These are phyloP conservation scores for Pseudococcus jackbeardsleyi DNA, from an alignment of 2,888 invertebrate genomes.

Conservation along the genomic window DNA sequence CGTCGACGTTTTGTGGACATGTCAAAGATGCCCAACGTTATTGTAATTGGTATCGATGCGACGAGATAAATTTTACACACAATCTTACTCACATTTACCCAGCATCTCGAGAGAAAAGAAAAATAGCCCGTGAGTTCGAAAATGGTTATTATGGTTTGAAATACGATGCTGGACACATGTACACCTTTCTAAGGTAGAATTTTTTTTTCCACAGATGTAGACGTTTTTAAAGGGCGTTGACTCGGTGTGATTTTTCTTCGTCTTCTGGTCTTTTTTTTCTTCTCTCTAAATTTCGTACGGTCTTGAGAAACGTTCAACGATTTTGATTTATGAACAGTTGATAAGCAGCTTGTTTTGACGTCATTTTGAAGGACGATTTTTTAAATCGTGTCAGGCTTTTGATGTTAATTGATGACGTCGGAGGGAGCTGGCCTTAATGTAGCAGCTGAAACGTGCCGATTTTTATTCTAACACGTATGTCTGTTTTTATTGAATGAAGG, in stretches of 20 bases:
- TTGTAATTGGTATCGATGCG: constrained; percentile 47
- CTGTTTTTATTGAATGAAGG: too few relatives aligned
- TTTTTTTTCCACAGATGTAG: neutral
- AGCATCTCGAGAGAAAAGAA: neutral
- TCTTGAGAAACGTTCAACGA: neutral
- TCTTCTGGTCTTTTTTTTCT: neutral
- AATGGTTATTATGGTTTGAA: constrained; percentile 9
- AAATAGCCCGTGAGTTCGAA: neutral
- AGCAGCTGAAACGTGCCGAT: constrained; percentile 16
- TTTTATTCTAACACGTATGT: neutral
- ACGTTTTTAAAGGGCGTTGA: constrained; percentile 54
- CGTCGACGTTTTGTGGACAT: neutral
- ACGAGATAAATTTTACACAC: constrained; percentile 1
- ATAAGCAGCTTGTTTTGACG: constrained; percentile 46
- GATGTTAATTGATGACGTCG: constrained; percentile 38
- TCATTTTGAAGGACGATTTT: constrained; percentile 50
- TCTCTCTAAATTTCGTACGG: neutral
- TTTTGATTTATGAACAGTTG: constrained; percentile 46
- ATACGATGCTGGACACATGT: neutral
- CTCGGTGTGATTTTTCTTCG: constrained; percentile 27
- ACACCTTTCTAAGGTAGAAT: neutral
- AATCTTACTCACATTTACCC: neutral
- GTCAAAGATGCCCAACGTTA: constrained; percentile 34
- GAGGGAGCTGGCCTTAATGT: constrained; percentile 3
- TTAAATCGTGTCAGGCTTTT: constrained; percentile 51